phyloP scores from a whole-genome alignment of 2,888 invertebrate genomes.

The Parnassius glacialis region DNA sequence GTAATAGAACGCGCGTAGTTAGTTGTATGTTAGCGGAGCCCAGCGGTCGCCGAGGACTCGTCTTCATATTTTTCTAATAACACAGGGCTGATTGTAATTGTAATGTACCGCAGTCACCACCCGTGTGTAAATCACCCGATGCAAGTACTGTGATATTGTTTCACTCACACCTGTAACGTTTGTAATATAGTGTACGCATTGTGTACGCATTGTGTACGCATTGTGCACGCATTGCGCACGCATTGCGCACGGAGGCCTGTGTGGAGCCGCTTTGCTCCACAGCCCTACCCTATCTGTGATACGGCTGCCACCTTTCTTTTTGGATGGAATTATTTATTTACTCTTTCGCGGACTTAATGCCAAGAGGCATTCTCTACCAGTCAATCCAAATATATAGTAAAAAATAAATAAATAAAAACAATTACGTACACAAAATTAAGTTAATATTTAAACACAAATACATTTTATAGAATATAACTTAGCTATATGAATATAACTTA shows the following conservation, averaged over 20 bases:
- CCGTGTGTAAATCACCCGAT: conserved; percentile 24
- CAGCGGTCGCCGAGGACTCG: conserved; percentile 29
- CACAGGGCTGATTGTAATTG: conserved; percentile 38
- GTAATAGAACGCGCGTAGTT: conserved; percentile 46
- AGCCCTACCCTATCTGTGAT: too few species aligned
- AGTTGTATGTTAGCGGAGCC: conserved; percentile 43
- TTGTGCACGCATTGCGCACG: conserved; percentile 32
- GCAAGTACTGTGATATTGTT: conserved; percentile 72
- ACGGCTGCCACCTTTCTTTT: too few species aligned
- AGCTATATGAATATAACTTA: too few species aligned
- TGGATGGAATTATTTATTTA: too few species aligned
- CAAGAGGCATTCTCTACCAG: too few species aligned
- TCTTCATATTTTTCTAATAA: conserved; percentile 56
- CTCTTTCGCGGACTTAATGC: too few species aligned
- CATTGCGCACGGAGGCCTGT: conserved; percentile 31
- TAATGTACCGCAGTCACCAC: conserved; percentile 7
- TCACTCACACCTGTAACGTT: conserved; percentile 56
- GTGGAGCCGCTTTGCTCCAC: conserved; percentile 13
- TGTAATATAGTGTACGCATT: conserved; percentile 33
- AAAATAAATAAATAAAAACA: too few species aligned
- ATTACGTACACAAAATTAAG: too few species aligned
- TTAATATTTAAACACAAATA: too few species aligned
- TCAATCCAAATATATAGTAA: too few species aligned
- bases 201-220: conserved; percentile 32
- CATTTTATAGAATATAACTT: too few species aligned